Percentiles rank a stretch among this genome's conserved stretches.
Evolutionary conservation across 2,888 invertebrate species (phyloP).

Genomic region (Ypsolopha sequella): DNA sequence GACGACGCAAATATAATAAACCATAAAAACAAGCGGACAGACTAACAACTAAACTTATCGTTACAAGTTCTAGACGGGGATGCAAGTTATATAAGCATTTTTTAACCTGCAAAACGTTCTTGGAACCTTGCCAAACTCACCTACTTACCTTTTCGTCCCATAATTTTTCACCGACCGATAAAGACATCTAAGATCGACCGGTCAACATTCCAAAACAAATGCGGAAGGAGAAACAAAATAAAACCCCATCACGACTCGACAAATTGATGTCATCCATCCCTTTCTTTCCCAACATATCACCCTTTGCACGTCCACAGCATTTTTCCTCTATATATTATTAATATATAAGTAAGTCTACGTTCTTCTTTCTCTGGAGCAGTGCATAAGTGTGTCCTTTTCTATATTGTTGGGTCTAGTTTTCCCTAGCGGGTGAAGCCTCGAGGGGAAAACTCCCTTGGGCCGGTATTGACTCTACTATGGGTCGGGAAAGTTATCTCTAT

Average conservation of each 20-base stretch:
- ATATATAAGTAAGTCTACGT: conserved; percentile 62
- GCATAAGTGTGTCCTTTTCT: conserved; percentile 56
- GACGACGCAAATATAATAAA: no score
- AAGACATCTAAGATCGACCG: conserved; percentile 23
- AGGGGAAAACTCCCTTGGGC: conserved; percentile 70
- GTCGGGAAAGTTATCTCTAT: conserved; percentile 68
- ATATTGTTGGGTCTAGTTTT: conserved; percentile 72
- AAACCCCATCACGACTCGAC: conserved; percentile 70
- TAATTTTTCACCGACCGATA: conserved; percentile 12
- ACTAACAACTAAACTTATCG: no score
- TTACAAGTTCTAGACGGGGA: no score
- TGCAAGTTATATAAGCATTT: no score
- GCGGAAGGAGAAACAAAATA: conserved; percentile 62
- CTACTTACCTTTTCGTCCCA: no score
- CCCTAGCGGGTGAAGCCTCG: conserved; percentile 66
- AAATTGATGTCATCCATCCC: conserved; percentile 70
- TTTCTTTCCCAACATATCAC: conserved; percentile 67
- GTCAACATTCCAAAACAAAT: conserved; percentile 24
- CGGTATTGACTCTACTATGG: conserved; percentile 70
- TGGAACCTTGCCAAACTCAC: no score
- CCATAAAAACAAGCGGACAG: no score
- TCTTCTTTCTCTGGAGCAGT: conserved; percentile 34
- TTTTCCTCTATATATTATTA: conserved; percentile 71
- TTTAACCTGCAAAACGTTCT: no score
- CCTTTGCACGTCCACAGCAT: conserved; percentile 65